Evolutionary conservation across 2,888 invertebrate species (phyloP), one percentile per base, ranked within the genome.

Genomic region (Acanthacorydalis orientalis): DNA sequence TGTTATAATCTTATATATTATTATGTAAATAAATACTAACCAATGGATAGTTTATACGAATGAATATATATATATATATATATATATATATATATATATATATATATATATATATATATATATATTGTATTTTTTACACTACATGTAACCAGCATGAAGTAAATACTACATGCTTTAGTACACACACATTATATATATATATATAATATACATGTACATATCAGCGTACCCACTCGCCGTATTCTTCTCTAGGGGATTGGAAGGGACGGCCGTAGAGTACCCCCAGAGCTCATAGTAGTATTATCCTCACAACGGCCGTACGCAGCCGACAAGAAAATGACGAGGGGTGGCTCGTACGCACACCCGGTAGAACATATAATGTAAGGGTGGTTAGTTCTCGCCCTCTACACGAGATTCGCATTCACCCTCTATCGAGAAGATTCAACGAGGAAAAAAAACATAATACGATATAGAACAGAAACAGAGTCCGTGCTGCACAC

Each of bases 251-350:
- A 23, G n/a, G 31, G 31, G n/a, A 43, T 23, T n/a, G 8, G 16
- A 16, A 14, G 39, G 15, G 16, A 12, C 12, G 16, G 16, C 39
- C 39, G 12, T 16, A 14, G 39, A 39, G 16, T 4, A 15, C 39
- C 14, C 12, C 39, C 39, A 9, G 39, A 12, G 37, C 37, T 12
- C 37, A 37, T 37, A n/a, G 39, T 14, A 14, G 39, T 14, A 15
- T 15, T 15, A 39, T 16, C 39, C 16, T 39, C 12, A 16, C 31
- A 35, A 31, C 15, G 11, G 44, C 44, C 44, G 44, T 61, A 60
- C 63, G 63, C 61, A 62, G 55, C 60, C 61, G 64, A 64, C 64
- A 60, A 62, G 58, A 61, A 61, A 63, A 62, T 62, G 59, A 61
- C 58, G 60, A 59, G 61, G 60, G 60, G 57, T 44, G 23, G 23